Evolutionary conservation across 2,888 invertebrate species (phyloP).

Genomic region (Clunio marinus): DNA sequence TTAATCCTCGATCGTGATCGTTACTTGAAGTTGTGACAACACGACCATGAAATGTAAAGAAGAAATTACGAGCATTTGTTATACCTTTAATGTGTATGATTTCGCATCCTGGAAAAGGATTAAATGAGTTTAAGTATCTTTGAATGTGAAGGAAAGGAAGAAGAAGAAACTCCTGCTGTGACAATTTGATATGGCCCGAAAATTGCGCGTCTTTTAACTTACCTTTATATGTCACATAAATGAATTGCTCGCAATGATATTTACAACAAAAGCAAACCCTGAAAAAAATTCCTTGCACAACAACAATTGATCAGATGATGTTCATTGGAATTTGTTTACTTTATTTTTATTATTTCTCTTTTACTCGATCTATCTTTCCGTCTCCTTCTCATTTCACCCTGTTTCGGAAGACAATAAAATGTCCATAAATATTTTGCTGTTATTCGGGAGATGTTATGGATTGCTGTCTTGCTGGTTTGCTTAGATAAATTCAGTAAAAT

Average conservation of each 20-base stretch:
- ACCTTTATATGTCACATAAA: background rate
- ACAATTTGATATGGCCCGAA: background rate
- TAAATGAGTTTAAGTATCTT: conserved; percentile 13
- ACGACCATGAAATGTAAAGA: background rate
- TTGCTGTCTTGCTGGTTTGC: background rate
- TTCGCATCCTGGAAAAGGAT: conserved; percentile 23
- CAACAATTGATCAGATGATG: conserved; percentile 36
- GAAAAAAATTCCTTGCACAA: conserved; percentile 12
- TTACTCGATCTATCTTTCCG: background rate
- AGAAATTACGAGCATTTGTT: conserved; percentile 22
- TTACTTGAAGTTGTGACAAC: conserved; percentile 20
- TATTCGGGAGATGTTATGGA: background rate
- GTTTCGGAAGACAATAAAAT: conserved; percentile 21
- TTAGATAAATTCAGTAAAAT: background rate
- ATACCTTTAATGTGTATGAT: background rate
- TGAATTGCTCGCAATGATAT: conserved; percentile 6
- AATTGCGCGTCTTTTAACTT: conserved; percentile 25
- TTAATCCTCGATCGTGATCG: conserved; percentile 26
- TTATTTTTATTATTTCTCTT: conserved; percentile 32
- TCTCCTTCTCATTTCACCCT: background rate
- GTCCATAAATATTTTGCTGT: conserved; percentile 35
- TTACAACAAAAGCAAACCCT: background rate
- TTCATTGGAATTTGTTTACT: conserved; percentile 37
- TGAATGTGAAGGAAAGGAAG: background rate
- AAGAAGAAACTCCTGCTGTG: background rate